Evolutionary conservation across 2,113 vertebrate species (phyloP), one percentile per base, ranked within the genome.

Genomic region (Patagioenas fasciata): DNA sequence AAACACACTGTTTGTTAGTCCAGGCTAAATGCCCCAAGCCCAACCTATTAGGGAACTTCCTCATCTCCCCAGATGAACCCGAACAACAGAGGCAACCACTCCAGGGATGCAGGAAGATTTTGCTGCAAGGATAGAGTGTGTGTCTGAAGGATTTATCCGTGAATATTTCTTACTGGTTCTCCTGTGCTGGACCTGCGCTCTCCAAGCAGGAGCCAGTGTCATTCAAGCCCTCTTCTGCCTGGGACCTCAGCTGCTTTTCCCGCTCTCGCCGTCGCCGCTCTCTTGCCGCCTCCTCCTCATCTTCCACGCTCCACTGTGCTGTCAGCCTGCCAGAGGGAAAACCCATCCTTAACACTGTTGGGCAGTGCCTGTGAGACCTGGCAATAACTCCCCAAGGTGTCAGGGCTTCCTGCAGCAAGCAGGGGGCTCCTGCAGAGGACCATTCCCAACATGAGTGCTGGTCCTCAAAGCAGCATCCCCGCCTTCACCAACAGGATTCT

Each of bases 301-400:
- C 99, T 71, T 99, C 99, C 93, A 98, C 97, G 4, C 98, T 98
- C 95, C 99, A 96, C 95, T 99, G 99, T 0, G 98, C 96, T 36
- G 98, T 98, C 92, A 99, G 94, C 97, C 99, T 99, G 96, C 38
- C 90, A 84, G 40, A 96, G 38, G 61, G 69, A 91, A 95, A 96
- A 93, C 8, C 13, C 82, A 88, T 38, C 60, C 60, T 88, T 34
- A 86, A 20, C 0, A 2, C 61, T 10, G 2, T 20, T 8, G 1
- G 28, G 53, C 64, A 87, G 12, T 5, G 5, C 48, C 81, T 85
- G 61, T 21, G 82, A 73, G 88, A 73, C 42, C 50, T 14, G 20
- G 31, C 7, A 32, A 25, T 58, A 29, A 42, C 3, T 12, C 54
- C 24, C 36, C 1, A 2, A 47, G 64, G 62, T n/a, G 40, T 11